Percentiles rank a stretch among this genome's conserved stretches.
Conservation (phyloP, 2,888 invertebrate genomes). For the Piscicola geometra region DNA sequence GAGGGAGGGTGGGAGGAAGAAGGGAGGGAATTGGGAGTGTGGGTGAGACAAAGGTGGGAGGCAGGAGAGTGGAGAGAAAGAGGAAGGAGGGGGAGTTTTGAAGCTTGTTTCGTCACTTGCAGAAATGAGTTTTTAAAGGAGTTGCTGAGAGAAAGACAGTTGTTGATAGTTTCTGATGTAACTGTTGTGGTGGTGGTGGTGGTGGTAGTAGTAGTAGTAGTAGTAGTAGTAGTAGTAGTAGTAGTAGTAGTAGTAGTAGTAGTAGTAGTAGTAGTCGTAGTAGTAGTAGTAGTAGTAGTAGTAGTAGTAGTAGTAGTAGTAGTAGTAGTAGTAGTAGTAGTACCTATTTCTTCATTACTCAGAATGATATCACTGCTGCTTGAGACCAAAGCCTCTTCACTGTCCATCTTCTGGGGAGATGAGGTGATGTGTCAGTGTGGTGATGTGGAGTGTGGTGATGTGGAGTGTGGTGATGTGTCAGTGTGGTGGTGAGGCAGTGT, state of each 20-base stretch:
- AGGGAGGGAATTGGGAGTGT: slow-evolving; percentile 41
- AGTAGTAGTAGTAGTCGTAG: slow-evolving; percentile 21
- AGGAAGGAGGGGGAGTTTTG: too few species aligned
- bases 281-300: neutral
- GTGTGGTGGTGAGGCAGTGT: neutral
- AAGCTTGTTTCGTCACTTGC: too few species aligned
- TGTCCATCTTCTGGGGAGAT: neutral
- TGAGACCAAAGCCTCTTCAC: slow-evolving; percentile 1
- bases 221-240: slow-evolving; percentile 22
- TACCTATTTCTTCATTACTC: slow-evolving; percentile 7
- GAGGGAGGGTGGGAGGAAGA: slow-evolving; percentile 35
- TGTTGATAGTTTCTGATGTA: neutral
- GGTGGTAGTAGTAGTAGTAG: slow-evolving; percentile 12
- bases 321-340: slow-evolving; percentile 19
- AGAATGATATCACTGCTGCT: slow-evolving; percentile 11
- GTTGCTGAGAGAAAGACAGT: neutral
- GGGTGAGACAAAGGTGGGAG: slow-evolving; percentile 32
- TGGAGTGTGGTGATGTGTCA: neutral
- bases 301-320: neutral
- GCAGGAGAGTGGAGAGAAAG: too few species aligned
- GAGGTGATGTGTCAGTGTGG: neutral
- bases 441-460: neutral
- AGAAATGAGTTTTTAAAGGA: too few species aligned
- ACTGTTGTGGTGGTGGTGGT: too few species aligned
- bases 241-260: slow-evolving; percentile 24